Conservation (phyloP, 2,797 vertebrate species). For the Arremon aurantiirostris region DNA sequence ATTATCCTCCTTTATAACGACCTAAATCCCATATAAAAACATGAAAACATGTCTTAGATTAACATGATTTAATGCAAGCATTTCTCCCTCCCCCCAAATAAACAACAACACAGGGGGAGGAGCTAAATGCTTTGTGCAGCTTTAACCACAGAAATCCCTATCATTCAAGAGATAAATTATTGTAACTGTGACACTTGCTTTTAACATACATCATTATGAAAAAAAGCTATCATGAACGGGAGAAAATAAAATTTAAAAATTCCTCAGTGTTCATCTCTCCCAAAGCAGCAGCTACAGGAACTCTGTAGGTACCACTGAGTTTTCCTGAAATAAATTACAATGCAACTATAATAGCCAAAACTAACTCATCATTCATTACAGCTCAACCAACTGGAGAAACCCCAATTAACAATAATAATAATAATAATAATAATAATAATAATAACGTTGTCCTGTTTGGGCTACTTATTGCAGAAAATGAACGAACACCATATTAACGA, state of each 20-base stretch:
- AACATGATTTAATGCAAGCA: background rate
- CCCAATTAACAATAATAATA: background rate
- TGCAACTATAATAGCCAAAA: fast-evolving
- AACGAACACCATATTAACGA: background rate
- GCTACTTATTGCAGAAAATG: background rate
- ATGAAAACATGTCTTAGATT: background rate
- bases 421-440: fast-evolving
- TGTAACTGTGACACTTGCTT: background rate
- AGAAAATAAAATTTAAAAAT: background rate
- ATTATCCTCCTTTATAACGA: background rate
- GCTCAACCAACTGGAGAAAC: background rate
- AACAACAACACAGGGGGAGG: background rate
- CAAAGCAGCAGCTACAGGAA: background rate
- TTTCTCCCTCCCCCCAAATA: background rate
- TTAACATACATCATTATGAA: fast-evolving
- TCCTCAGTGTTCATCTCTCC: background rate
- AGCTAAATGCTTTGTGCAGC: background rate
- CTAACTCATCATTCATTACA: background rate
- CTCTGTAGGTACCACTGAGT: background rate
- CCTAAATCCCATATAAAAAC: background rate
- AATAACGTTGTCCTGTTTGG: background rate
- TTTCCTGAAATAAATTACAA: background rate
- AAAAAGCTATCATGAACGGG: fast-evolving
- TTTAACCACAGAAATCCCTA: background rate
- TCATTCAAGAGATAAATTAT: background rate